phyloP scores from a whole-genome alignment of 2,113 vertebrate species.

The Cairina moschata region DNA sequence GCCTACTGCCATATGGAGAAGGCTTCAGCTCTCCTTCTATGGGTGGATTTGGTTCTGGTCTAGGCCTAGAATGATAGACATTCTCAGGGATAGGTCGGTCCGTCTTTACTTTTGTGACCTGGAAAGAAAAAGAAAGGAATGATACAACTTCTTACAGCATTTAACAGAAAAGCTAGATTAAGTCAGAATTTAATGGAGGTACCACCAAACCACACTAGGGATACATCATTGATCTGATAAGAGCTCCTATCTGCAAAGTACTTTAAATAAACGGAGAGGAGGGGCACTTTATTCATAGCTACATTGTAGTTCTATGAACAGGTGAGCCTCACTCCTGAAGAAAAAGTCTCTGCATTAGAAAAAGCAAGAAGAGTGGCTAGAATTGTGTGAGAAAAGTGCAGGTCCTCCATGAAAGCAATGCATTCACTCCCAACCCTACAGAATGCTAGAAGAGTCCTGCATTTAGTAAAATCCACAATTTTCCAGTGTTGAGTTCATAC shows the following conservation, averaged over 20 bases:
- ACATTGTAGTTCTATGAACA: background rate
- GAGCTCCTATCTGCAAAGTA: background rate
- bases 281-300: background rate
- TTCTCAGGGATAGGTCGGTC: conserved; percentile 89
- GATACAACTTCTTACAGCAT: background rate
- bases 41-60: conserved; percentile 86
- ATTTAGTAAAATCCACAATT: background rate
- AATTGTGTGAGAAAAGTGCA: background rate
- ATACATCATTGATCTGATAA: background rate
- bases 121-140: background rate
- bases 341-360: background rate
- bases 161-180: background rate
- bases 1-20: conserved; percentile 85
- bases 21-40: conserved; percentile 87
- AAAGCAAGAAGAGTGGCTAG: background rate
- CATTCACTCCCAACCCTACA: background rate
- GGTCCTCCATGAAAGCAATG: background rate
- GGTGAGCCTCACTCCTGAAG: background rate
- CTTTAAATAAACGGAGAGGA: background rate
- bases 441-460: fast-evolving
- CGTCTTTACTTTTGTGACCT: conserved; percentile 98
- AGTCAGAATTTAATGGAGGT: background rate
- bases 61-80: conserved; percentile 86
- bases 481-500: fast-evolving
- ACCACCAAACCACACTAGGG: background rate